Conservation (phyloP, 30 jellyfish, hydroid and myxozoan genomes). For the Nemopilema nomurai region DNA sequence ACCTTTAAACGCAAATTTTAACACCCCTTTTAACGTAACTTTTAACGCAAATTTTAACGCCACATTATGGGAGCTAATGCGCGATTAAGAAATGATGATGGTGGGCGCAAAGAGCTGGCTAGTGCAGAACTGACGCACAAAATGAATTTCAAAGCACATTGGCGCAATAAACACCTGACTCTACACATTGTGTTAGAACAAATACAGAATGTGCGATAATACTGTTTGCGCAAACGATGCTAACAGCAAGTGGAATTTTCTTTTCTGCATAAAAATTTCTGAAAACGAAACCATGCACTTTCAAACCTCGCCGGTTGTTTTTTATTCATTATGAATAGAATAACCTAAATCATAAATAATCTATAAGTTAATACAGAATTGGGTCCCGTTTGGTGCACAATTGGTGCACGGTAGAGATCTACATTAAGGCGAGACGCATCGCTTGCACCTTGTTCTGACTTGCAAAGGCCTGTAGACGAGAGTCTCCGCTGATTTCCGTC, state of each 20-base stretch:
- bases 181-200: background rate
- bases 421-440: background rate
- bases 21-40: too few relatives aligned
- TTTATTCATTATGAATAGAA: background rate
- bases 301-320: background rate
- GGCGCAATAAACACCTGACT: background rate
- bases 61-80: too few relatives aligned
- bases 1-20: too few relatives aligned
- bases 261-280: background rate
- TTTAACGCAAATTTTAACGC: too few relatives aligned
- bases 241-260: background rate
- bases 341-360: background rate
- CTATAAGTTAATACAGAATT: background rate
- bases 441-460: slow-evolving; percentile 37
- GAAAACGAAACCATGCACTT: background rate
- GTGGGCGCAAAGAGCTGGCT: too few relatives aligned
- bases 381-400: background rate
- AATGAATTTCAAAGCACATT: too few relatives aligned
- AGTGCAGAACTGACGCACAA: too few relatives aligned
- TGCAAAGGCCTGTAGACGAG: slow-evolving; percentile 42
- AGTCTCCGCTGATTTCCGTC: slow-evolving; percentile 41
- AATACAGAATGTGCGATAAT: too few relatives aligned
- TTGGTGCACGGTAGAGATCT: background rate
- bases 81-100: too few relatives aligned
- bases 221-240: background rate